These are phyloP conservation scores for Ranitomeya imitator DNA, from an alignment of 2,113 vertebrate species.

Conservation along the genomic window DNA sequence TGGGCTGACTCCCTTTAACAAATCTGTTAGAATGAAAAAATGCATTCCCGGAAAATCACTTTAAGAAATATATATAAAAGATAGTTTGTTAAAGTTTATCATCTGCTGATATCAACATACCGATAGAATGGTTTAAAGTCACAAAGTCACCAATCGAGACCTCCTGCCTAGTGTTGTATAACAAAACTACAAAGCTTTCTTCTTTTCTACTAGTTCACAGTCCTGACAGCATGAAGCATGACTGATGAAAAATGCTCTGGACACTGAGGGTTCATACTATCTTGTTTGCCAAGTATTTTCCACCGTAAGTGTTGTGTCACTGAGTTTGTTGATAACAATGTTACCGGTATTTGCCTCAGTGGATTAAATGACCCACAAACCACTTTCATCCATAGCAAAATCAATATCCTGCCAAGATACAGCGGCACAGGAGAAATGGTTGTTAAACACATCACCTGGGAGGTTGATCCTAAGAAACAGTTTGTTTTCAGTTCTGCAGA, in stretches of 20 bases:
- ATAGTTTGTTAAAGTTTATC: background rate
- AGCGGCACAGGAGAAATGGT: constrained; percentile 89
- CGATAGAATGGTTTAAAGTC: background rate
- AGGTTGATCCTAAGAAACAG: constrained; percentile 60
- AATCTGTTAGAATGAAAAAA: too few species aligned
- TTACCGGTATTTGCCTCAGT: constrained; percentile 88
- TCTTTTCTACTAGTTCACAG: constrained; percentile 72
- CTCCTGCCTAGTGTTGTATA: constrained; percentile 74
- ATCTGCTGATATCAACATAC: background rate
- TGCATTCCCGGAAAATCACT: background rate
- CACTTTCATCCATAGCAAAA: constrained; percentile 88
- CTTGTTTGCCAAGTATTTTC: constrained; percentile 87
- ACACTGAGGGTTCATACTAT: constrained; percentile 79
- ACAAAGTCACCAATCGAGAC: constrained; percentile 41
- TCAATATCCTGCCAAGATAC: constrained; percentile 87
- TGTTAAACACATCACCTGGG: constrained; percentile 75
- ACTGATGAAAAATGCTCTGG: constrained; percentile 91
- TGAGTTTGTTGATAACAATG: constrained; percentile 91
- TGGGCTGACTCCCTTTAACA: too few species aligned
- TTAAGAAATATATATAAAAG: background rate
- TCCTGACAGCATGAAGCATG: constrained; percentile 87
- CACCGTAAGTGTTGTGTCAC: constrained; percentile 87
- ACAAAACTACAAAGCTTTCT: constrained; percentile 90
- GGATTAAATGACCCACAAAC: constrained; percentile 94
- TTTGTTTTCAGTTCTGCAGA: constrained; percentile 65